Percentiles rank a stretch among this genome's conserved stretches.
Evolutionary conservation across 2,888 invertebrate species (phyloP).

Genomic region (Drosophila nr. fundita): DNA sequence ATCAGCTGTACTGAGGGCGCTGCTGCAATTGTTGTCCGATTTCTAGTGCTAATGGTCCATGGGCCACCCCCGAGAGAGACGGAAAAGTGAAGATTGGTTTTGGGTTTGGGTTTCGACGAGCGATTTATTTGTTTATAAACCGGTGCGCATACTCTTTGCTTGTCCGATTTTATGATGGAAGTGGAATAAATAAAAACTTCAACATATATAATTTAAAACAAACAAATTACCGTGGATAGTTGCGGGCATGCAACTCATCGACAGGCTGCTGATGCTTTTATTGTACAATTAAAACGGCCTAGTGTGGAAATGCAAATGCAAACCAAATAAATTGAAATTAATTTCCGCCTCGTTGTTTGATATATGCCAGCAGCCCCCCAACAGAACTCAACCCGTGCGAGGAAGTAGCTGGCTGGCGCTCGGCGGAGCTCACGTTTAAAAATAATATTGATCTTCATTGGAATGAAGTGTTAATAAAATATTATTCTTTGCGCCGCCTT

Average conservation of each 20-base stretch:
- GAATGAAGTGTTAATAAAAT: slow-evolving; percentile 78
- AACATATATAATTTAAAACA: slow-evolving; percentile 77
- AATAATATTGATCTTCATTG: slow-evolving; percentile 79
- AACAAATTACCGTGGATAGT: slow-evolving; percentile 69
- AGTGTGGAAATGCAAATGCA: slow-evolving; percentile 27
- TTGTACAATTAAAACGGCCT: slow-evolving; percentile 65
- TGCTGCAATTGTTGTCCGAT: slow-evolving; percentile 24
- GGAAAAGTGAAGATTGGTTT: slow-evolving; percentile 14
- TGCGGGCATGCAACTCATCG: slow-evolving; percentile 34
- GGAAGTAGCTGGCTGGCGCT: slow-evolving; percentile 63
- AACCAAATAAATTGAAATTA: slow-evolving; percentile 57
- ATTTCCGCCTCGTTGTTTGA: slow-evolving; percentile 70
- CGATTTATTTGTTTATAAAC: slow-evolving; percentile 60
- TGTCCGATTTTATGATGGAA: slow-evolving; percentile 44
- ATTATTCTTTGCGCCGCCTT: slow-evolving; percentile 56
- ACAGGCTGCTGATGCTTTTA: slow-evolving; percentile 71
- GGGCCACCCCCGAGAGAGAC: slow-evolving; percentile 43
- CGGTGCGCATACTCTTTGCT: slow-evolving; percentile 27
- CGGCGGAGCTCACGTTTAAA: slow-evolving; percentile 57
- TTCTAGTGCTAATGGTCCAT: slow-evolving; percentile 62
- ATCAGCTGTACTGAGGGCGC: slow-evolving; percentile 51
- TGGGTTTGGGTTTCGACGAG: slow-evolving; percentile 27
- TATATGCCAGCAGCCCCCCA: slow-evolving; percentile 58
- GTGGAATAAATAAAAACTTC: slow-evolving; percentile 75
- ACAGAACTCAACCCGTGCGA: slow-evolving; percentile 40